A percentile compares a stretch with the other conserved stretches of the same genome.
phyloP scores from a whole-genome alignment of 30 jellyfish, hydroid and myxozoan genomes.

The Turritopsis rubra region DNA sequence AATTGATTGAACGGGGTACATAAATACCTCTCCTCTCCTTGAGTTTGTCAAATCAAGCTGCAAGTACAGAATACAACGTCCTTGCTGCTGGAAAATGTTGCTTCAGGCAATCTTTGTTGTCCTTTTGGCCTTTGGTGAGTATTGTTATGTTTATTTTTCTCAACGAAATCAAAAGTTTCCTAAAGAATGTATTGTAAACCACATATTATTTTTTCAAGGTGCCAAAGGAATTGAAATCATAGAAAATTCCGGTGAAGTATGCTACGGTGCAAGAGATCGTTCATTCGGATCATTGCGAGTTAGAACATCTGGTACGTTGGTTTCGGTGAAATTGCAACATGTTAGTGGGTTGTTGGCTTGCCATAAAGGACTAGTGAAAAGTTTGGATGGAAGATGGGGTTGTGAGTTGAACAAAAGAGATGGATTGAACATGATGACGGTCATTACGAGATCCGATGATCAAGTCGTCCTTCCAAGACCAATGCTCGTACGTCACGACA shows the following conservation, averaged over 20 bases:
- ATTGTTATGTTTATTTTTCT: not conserved
- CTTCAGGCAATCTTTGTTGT: not conserved
- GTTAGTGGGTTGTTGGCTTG: not conserved
- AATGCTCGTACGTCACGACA: not conserved
- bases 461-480: not conserved
- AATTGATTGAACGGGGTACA: not conserved
- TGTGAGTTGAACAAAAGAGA: not conserved
- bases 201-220: not conserved
- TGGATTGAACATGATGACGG: not conserved
- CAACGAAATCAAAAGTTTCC: too few species aligned
- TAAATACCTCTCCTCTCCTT: not conserved
- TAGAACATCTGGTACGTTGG: not conserved
- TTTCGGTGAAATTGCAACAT: not conserved
- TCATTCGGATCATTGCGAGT: not conserved
- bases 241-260: not conserved
- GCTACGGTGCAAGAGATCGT: not conserved
- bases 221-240: not conserved
- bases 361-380: not conserved
- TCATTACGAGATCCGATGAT: not conserved
- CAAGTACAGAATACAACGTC: not conserved
- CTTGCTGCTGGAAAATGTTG: not conserved
- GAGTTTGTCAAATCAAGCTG: not conserved
- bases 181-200: too few species aligned
- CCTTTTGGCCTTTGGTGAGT: not conserved
- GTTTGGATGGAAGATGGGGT: not conserved